Evolutionary conservation across 2,113 vertebrate genomes (phyloP).

Genomic region (Phalacrocorax brasilianus): DNA sequence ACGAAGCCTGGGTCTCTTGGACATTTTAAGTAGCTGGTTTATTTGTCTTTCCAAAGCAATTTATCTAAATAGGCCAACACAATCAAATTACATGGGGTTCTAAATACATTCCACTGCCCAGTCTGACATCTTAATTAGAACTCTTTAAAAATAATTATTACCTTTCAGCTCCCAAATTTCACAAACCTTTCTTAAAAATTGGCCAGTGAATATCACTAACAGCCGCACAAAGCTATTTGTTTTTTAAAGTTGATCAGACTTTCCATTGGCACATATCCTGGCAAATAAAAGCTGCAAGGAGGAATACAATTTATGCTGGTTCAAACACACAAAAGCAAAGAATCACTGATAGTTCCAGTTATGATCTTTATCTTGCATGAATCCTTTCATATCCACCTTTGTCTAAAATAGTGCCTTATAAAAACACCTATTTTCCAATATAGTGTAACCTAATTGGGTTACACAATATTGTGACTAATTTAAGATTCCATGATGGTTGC

Average conservation of each 20-base stretch:
- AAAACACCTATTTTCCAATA: not conserved
- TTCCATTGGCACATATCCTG: slow-evolving; percentile 71
- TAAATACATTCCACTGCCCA: slow-evolving; percentile 72
- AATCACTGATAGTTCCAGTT: not conserved
- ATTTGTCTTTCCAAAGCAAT: slow-evolving; percentile 79
- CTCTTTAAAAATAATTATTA: slow-evolving; percentile 76
- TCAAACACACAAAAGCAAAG: slow-evolving; percentile 16
- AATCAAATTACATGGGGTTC: slow-evolving; percentile 77
- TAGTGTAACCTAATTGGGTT: not conserved
- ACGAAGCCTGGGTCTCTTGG: slow-evolving; percentile 67
- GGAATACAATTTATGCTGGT: not conserved
- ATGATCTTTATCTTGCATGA: not conserved
- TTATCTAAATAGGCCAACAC: slow-evolving; percentile 77
- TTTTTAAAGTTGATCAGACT: slow-evolving; percentile 73
- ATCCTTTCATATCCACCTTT: not conserved
- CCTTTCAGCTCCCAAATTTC: slow-evolving; percentile 57
- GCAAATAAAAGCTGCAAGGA: not conserved
- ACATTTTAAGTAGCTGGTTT: slow-evolving; percentile 75
- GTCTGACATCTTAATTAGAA: slow-evolving; percentile 76
- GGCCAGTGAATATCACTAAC: slow-evolving; percentile 65
- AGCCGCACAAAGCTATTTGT: slow-evolving; percentile 66
- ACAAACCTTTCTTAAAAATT: slow-evolving; percentile 71
- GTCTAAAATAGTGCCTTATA: not conserved
- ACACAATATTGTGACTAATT: slow-evolving; percentile 14
- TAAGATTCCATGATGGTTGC: not conserved